Conservation (phyloP, 2,888 invertebrate species). For the Papilio demoleus region DNA sequence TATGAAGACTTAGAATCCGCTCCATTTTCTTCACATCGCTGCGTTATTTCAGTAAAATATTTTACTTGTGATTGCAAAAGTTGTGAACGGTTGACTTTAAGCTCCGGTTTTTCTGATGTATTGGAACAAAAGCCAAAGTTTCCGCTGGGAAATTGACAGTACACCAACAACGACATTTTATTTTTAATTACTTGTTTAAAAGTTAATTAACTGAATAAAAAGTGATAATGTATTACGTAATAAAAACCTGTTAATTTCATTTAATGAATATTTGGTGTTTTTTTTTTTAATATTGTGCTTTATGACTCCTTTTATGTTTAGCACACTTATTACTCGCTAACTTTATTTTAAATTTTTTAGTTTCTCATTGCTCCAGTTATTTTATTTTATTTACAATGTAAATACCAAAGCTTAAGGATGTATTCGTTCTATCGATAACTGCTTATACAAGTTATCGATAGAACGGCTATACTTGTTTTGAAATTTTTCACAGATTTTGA, state of each 20-base stretch:
- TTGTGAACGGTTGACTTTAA: constrained; percentile 38
- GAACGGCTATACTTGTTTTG: too few species aligned
- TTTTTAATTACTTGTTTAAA: constrained; percentile 28
- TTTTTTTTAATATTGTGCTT: neutral
- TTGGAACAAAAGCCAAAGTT: constrained; percentile 37
- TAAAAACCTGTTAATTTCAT: neutral
- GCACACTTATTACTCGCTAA: neutral
- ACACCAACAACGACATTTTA: constrained; percentile 23
- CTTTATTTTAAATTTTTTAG: neutral
- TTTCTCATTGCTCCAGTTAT: too few species aligned
- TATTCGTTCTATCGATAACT: too few species aligned
- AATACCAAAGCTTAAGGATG: too few species aligned
- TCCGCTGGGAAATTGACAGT: constrained; percentile 40
- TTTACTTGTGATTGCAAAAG: constrained; percentile 39
- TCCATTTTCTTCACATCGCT: constrained; percentile 31
- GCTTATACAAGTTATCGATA: too few species aligned
- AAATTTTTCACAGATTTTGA: too few species aligned
- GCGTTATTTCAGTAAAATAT: constrained; percentile 36
- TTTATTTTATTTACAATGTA: too few species aligned
- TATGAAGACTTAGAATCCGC: constrained; percentile 29
- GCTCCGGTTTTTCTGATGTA: constrained; percentile 37
- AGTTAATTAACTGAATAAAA: constrained; percentile 18
- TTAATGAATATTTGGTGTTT: neutral
- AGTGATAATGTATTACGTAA: neutral
- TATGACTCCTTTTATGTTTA: neutral